phyloP scores from a whole-genome alignment of 2,888 invertebrate genomes.

The Eupithecia insigniata region DNA sequence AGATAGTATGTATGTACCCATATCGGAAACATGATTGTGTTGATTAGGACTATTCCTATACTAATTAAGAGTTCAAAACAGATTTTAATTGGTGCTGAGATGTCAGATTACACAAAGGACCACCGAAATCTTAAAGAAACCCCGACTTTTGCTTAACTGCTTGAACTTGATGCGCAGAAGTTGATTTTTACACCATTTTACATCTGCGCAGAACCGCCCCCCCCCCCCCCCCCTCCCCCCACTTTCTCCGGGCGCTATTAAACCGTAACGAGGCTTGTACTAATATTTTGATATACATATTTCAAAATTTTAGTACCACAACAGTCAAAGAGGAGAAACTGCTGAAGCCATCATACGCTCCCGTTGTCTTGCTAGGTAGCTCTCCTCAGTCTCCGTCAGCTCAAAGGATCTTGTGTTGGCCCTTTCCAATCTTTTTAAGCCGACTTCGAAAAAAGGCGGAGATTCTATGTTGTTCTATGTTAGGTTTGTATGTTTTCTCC shows the following conservation, averaged over 20 bases:
- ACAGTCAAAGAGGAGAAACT: neutral
- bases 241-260: no score
- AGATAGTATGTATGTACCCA: slow-evolving; percentile 61
- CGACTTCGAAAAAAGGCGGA: no score
- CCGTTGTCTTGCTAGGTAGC: neutral
- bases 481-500: no score
- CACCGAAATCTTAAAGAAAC: neutral
- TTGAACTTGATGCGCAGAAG: no score
- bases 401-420: neutral
- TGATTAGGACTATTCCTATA: slow-evolving; percentile 66
- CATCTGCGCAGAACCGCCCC: no score
- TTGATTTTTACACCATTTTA: no score
- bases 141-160: neutral
- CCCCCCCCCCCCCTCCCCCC: no score
- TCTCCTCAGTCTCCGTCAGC: neutral
- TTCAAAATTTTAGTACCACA: no score
- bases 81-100: slow-evolving; percentile 12
- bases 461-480: no score
- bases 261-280: no score
- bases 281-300: no score
- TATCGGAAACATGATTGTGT: slow-evolving; percentile 73
- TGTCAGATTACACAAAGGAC: slow-evolving; percentile 5
- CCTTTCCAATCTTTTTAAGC: neutral
- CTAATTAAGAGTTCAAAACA: slow-evolving; percentile 40
- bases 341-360: neutral